Percentiles rank a stretch among this genome's conserved stretches.
Conservation (phyloP, 2,888 invertebrate species). For the Limnephilus auricula region DNA sequence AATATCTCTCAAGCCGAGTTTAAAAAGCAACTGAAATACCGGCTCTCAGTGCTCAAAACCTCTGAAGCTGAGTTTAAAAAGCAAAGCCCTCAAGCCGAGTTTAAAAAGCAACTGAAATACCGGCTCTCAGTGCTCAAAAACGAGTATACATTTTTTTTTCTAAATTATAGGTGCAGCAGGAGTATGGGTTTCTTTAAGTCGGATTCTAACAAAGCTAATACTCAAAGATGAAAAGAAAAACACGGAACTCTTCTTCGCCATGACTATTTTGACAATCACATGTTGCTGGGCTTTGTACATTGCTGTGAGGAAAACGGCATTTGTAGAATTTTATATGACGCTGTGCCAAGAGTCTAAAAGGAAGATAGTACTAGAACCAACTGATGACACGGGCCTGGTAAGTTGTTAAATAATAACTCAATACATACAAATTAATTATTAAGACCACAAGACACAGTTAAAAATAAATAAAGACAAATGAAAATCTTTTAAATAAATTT, state of each 20-base stretch:
- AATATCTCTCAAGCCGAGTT: too few species aligned
- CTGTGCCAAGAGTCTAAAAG: slow-evolving; percentile 85
- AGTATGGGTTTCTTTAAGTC: slow-evolving; percentile 89
- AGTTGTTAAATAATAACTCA: slow-evolving; percentile 66
- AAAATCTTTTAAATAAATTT: too few species aligned
- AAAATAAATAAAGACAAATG: too few species aligned
- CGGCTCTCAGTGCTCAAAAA: too few species aligned
- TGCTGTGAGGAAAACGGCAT: slow-evolving; percentile 86
- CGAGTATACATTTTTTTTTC: too few species aligned
- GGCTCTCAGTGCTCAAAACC: too few species aligned
- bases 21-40: too few species aligned
- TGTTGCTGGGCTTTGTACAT: slow-evolving; percentile 88
- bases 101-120: too few species aligned
- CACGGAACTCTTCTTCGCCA: slow-evolving; percentile 91
- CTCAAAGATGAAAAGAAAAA: slow-evolving; percentile 87
- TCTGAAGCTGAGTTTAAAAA: too few species aligned
- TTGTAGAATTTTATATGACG: slow-evolving; percentile 89
- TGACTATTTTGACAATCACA: slow-evolving; percentile 87
- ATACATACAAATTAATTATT: background rate
- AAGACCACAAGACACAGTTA: background rate
- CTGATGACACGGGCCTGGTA: slow-evolving; percentile 90
- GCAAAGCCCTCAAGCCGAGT: too few species aligned
- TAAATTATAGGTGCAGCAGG: slow-evolving; percentile 86
- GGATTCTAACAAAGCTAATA: slow-evolving; percentile 89
- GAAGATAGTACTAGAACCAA: slow-evolving; percentile 89